Evolutionary conservation across 1,140 invertebrate species (phyloP), one percentile per base, ranked within the genome.

Genomic region (Agrilus planipennis): DNA sequence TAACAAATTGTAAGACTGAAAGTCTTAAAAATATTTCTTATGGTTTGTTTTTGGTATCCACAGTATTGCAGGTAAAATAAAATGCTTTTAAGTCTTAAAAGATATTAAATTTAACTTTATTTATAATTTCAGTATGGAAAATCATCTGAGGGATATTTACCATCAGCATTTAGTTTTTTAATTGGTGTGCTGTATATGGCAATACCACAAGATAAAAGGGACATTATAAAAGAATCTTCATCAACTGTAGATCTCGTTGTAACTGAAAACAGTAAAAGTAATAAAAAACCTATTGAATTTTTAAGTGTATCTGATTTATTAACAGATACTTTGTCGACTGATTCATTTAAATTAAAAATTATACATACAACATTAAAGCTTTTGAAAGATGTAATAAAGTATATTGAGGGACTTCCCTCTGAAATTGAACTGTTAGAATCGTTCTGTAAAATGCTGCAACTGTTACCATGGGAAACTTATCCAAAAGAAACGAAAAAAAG

Each of bases 91-190:
- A 25, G n/a, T 25, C 5, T 11, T 25, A 7, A 11, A 11, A 7
- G n/a, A 25, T 25, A 25, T 25, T 25, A 25, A 25, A 25, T 25
- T 25, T 25, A 25, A 7, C 22, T 6, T 6, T 6, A 7, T 25
- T 25, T 25, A 25, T 25, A 25, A 49, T 70, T 76, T 46, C 58
- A 82, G 76, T 91, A 82, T 57, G 81, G 81, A 2, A 51, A 61
- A 3, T 58, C 84, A n/a, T 90, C 86, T 3, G 89, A 89, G 65
- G 67, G 87, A 54, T 81, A 79, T 52, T 64, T 81, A 15, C 87
- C 89, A 1, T 73, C 85, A 29, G 75, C 72, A 0, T 66, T 89
- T 9, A 89, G 83, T 61, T 91, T 80, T 55, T 58, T 92, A 5
- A 62, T 72, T 22, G 79, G 81, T 2, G 60, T 86, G 40, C 53